These are phyloP conservation scores for Patella vulgata DNA, from an alignment of 1,140 invertebrate genomes.

Conservation along the genomic window DNA sequence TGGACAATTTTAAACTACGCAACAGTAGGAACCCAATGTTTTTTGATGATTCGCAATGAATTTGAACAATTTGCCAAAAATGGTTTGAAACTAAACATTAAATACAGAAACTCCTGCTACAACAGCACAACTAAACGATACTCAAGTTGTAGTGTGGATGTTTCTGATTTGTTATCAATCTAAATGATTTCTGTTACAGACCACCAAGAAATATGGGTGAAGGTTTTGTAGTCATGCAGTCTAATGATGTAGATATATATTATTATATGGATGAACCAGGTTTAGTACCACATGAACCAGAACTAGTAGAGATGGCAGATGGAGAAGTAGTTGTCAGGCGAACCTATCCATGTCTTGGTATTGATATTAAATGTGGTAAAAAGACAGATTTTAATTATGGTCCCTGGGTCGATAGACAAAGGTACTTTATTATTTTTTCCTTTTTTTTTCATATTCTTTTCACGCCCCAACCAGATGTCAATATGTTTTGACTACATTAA, in stretches of 20 bases:
- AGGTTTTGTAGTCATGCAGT: constrained; percentile 96
- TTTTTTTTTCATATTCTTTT: constrained; percentile 9
- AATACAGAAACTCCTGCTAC: too few relatives aligned
- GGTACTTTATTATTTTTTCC: constrained; percentile 65
- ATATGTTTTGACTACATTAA: too few relatives aligned
- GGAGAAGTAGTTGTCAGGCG: constrained; percentile 88
- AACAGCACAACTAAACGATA: too few relatives aligned
- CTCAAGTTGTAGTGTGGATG: too few relatives aligned
- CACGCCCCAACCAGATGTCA: too few relatives aligned
- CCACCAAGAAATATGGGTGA: constrained; percentile 97
- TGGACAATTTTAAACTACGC: too few relatives aligned
- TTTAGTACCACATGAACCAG: constrained; percentile 87
- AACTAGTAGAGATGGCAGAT: constrained; percentile 89
- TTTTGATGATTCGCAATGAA: too few relatives aligned
- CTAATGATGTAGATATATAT: constrained; percentile 93
- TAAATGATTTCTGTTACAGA: too few relatives aligned
- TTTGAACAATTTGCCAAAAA: too few relatives aligned
- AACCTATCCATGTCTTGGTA: constrained; percentile 91
- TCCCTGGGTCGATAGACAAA: constrained; percentile 96
- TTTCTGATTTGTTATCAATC: too few relatives aligned
- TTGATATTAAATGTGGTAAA: constrained; percentile 96
- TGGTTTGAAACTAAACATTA: too few relatives aligned
- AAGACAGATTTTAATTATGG: constrained; percentile 98
- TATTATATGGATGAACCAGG: constrained; percentile 97
- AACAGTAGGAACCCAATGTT: too few relatives aligned